A percentile compares a stretch with the other conserved stretches of the same genome.
Evolutionary conservation across 30 jellyfish, hydroid and myxozoan genomes (phyloP).

Genomic region (Hydra vulgaris): DNA sequence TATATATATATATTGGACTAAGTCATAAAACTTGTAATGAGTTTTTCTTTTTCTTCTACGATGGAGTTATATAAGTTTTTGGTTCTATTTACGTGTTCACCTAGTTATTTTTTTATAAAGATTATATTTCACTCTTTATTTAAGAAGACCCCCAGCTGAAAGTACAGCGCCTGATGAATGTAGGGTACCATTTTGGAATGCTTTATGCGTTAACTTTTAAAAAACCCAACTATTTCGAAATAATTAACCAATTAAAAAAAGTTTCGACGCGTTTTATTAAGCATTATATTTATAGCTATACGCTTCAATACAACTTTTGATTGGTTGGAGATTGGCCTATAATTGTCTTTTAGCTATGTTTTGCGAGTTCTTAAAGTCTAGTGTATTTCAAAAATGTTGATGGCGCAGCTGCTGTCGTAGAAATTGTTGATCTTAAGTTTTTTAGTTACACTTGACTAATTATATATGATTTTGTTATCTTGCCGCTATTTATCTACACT

Average conservation of each 20-base stretch:
- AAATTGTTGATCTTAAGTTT: background rate
- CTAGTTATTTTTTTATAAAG: too few relatives aligned
- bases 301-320: background rate
- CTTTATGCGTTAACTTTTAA: background rate
- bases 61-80: too few relatives aligned
- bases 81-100: too few relatives aligned
- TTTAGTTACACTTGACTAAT: background rate
- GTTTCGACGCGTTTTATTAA: background rate
- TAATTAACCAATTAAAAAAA: background rate
- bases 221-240: background rate
- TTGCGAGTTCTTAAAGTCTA: background rate
- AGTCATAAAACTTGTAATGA: too few relatives aligned
- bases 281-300: background rate
- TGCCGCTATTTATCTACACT: background rate
- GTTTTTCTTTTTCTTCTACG: too few relatives aligned
- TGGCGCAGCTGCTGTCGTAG: background rate
- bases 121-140: background rate
- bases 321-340: background rate
- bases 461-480: background rate
- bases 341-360: background rate
- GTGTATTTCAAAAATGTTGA: background rate
- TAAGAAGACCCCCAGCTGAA: background rate
- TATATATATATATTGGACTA: too few relatives aligned
- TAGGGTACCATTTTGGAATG: background rate
- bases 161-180: background rate